phyloP scores from a whole-genome alignment of 1,140 invertebrate species.

The Pinna nobilis region DNA sequence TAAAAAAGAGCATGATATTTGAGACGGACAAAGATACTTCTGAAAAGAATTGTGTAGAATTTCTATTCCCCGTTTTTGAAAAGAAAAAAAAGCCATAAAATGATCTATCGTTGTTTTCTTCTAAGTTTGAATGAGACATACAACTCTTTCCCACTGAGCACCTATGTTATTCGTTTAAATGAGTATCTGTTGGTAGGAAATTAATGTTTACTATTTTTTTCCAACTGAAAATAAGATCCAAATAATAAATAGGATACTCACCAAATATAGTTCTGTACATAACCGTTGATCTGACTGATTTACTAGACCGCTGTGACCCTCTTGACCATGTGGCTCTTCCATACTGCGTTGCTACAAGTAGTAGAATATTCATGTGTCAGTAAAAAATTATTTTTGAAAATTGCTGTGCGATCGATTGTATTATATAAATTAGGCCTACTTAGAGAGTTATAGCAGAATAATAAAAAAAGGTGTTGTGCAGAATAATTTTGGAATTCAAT shows the following conservation, averaged over 20 bases:
- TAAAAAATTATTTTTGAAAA: neutral
- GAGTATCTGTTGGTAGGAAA: no score
- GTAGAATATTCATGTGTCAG: neutral
- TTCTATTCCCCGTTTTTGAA: no score
- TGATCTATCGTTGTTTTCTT: no score
- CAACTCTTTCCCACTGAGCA: no score
- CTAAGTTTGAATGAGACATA: no score
- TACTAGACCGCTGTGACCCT: slow-evolving; percentile 34
- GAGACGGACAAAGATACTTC: no score
- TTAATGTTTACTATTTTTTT: no score
- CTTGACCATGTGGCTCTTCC: slow-evolving; percentile 33
- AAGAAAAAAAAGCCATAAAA: no score
- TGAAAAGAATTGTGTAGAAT: no score
- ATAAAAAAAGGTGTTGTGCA: neutral
- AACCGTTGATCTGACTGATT: slow-evolving; percentile 45
- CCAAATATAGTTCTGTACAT: slow-evolving; percentile 50
- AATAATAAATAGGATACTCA: slow-evolving; percentile 10
- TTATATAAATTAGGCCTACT: neutral
- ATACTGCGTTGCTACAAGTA: neutral
- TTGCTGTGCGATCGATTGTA: neutral
- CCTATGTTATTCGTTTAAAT: no score
- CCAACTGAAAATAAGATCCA: no score
- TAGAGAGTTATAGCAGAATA: neutral
- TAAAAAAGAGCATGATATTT: no score
- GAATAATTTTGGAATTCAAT: neutral